Evolutionary conservation across 1,140 invertebrate species (phyloP), one percentile per base, ranked within the genome.

Genomic region (Drosophila ambigua): DNA sequence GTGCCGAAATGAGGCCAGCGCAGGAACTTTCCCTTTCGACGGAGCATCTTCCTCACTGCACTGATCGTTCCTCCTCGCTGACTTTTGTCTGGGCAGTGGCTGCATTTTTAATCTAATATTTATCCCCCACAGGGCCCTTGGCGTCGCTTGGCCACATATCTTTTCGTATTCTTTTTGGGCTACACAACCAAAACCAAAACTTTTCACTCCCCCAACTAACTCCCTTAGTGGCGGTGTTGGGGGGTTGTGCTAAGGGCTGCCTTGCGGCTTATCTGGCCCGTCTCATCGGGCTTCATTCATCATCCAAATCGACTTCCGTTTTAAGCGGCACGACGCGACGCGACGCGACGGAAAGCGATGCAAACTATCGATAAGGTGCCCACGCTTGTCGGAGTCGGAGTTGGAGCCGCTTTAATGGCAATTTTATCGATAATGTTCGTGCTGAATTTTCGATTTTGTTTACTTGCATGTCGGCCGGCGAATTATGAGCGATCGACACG

Each of bases 391-490:
- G 51, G 49, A 50, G 50, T 66, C 9, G 31, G 31, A 39, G 11
- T 39, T 4, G 35, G 35, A 13, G 35, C 35, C 11, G 75, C 78
- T 79, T 89, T 89, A 89, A 89, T 89, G 84, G 84, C 84, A 89
- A 89, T 89, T 89, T 89, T 89, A 89, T 89, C 84, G 84, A 89
- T 89, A 89, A 90, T 89, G 84, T 89, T 89, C 84, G 84, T 89
- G 84, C 74, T 83, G 83, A 83, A 88, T 88, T 89, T 89, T 89
- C 84, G 84, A 89, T 89, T 88, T 88, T 87, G 83, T 88, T 87
- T 87, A 76, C 83, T 88, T 89, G 83, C 84, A 89, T 88, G 83
- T 83, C 79, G 66, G 26, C 39, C 48, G 20, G 55, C 73, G 74
- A 88, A 88, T 88, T 88, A 88, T 88, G 83, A 88, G 83, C 83